Percentiles rank a stretch among this genome's conserved stretches.
Evolutionary conservation across 2,797 vertebrate genomes (phyloP).

Genomic region (Philypnodon macrostomus): DNA sequence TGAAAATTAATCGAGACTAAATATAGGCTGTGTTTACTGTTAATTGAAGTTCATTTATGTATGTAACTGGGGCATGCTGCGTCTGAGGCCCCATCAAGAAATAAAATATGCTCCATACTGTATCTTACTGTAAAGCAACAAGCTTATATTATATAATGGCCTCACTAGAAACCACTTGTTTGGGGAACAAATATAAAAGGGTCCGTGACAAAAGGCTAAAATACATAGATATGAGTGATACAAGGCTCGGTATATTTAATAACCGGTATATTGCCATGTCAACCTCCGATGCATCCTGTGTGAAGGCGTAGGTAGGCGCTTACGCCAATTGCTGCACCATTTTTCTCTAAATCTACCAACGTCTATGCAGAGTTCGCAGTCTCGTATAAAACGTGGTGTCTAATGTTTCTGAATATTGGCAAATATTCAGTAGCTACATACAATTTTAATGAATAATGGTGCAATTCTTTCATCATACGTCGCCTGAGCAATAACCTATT

Average conservation of each 20-base stretch:
- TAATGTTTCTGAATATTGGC: too few species aligned
- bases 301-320: slow-evolving; percentile 11
- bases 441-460: neutral
- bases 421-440: too few species aligned
- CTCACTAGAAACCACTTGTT: neutral
- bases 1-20: too few species aligned
- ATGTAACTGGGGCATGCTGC: too few species aligned
- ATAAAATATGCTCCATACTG: neutral
- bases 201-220: too few species aligned
- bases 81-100: slow-evolving; percentile 1
- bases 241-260: slow-evolving; percentile 10
- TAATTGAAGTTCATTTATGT: too few species aligned
- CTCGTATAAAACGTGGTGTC: neutral
- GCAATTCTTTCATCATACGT: neutral
- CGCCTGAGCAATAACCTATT: neutral
- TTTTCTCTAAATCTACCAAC: neutral
- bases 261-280: slow-evolving; percentile 17
- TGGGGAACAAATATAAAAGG: neutral
- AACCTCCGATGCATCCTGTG: neutral
- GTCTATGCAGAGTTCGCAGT: neutral
- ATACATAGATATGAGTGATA: slow-evolving; percentile 1
- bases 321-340: neutral
- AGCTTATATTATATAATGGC: neutral
- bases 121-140: neutral
- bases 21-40: too few species aligned